phyloP scores from a whole-genome alignment of 2,888 invertebrate genomes.

The Erebia epiphron region DNA sequence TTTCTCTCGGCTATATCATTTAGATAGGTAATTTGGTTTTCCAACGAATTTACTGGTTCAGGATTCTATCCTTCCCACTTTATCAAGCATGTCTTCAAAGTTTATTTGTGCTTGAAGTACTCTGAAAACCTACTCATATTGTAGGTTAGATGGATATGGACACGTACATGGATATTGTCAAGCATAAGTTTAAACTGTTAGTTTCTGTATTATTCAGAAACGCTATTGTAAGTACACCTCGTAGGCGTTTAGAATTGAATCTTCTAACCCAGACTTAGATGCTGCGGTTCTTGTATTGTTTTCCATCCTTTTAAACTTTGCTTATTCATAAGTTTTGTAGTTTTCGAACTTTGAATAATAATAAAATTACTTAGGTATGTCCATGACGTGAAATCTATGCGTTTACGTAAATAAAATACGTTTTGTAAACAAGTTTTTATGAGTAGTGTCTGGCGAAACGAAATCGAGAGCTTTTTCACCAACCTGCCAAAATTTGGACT shows the following conservation, averaged over 20 bases:
- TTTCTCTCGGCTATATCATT: too few species aligned
- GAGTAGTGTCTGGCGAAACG: neutral
- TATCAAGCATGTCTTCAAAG: neutral
- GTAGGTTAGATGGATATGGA: neutral
- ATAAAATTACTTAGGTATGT: too few species aligned
- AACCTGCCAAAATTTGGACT: slow-evolving; percentile 32
- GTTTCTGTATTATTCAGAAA: neutral
- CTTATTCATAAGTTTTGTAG: too few species aligned
- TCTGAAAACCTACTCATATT: neutral
- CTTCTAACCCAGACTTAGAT: neutral
- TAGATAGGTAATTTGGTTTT: too few species aligned
- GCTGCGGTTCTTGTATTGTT: neutral
- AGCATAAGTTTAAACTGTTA: neutral
- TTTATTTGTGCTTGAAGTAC: too few species aligned
- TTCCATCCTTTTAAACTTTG: too few species aligned
- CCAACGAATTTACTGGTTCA: too few species aligned
- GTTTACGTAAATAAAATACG: neutral
- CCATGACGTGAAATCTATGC: neutral
- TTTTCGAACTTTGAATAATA: too few species aligned
- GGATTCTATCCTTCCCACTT: neutral
- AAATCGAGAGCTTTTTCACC: slow-evolving; percentile 21
- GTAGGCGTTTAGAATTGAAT: neutral
- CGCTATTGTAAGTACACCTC: neutral
- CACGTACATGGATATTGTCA: neutral
- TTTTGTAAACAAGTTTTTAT: neutral